These are phyloP conservation scores for Nipponia nippon DNA, from an alignment of 2,113 vertebrate species.

Conservation along the genomic window DNA sequence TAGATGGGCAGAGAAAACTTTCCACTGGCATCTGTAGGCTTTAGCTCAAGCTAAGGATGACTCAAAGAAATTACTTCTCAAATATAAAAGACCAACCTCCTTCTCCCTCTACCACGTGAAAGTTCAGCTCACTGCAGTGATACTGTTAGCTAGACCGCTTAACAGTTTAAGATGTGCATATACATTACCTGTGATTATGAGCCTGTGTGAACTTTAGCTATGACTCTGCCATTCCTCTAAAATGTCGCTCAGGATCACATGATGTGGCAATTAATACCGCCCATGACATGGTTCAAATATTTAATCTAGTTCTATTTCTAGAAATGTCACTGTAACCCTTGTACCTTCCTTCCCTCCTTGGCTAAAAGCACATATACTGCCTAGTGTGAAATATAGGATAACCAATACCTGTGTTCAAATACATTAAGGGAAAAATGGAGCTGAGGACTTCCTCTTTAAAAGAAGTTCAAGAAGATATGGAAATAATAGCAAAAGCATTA, in stretches of 20 bases:
- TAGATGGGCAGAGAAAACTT: not conserved
- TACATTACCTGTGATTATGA: not conserved
- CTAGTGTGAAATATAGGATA: not conserved
- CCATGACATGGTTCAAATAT: not conserved
- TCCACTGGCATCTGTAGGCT: slow-evolving; percentile 20
- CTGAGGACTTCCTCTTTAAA: not conserved
- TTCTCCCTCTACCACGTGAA: not conserved
- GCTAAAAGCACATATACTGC: not conserved
- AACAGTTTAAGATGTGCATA: not conserved
- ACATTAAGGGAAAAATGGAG: not conserved
- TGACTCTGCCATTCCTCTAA: slow-evolving; percentile 55
- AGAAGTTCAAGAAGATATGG: not conserved
- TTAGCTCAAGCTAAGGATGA: not conserved
- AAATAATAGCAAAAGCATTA: not conserved
- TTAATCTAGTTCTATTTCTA: slow-evolving; percentile 56
- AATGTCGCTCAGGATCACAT: slow-evolving; percentile 66
- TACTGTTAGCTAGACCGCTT: not conserved
- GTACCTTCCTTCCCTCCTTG: not conserved
- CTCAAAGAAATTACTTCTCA: not conserved
- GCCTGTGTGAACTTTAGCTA: not conserved
- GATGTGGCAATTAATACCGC: slow-evolving; percentile 43
- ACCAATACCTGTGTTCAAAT: not conserved
- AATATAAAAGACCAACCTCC: not conserved
- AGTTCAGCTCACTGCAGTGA: not conserved
- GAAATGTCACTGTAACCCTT: slow-evolving; percentile 44